These are phyloP conservation scores for Scaptomyza montana DNA, from an alignment of 1,140 invertebrate species.

Conservation along the genomic window DNA sequence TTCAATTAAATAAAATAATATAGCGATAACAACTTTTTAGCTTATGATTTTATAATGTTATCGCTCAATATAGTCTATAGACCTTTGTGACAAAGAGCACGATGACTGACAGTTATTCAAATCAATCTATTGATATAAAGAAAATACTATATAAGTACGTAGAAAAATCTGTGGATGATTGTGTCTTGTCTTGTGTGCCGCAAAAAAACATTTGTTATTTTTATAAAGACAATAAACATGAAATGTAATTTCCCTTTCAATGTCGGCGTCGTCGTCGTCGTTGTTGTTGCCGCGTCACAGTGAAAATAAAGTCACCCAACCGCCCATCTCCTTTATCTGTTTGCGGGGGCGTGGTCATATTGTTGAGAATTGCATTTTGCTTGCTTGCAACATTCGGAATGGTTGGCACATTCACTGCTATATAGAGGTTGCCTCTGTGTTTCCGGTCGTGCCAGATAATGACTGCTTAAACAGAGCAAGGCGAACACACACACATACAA, in stretches of 20 bases:
- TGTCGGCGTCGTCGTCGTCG: conserved; percentile 49
- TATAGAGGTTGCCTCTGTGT: conserved; percentile 71
- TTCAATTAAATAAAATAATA: background rate
- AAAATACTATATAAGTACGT: background rate
- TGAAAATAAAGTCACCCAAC: conserved; percentile 24
- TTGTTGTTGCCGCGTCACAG: conserved; percentile 20
- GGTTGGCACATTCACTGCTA: conserved; percentile 53
- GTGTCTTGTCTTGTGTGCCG: conserved; percentile 28
- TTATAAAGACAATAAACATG: conserved; percentile 81
- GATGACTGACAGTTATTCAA: background rate
- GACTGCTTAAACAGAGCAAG: conserved; percentile 71
- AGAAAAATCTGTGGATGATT: conserved; percentile 12
- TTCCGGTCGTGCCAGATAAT: conserved; percentile 77
- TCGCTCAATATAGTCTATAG: too few species aligned
- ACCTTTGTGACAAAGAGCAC: background rate
- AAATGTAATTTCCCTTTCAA: conserved; percentile 82
- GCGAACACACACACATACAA: conserved; percentile 16
- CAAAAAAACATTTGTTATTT: conserved; percentile 65
- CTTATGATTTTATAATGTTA: background rate
- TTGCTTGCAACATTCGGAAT: conserved; percentile 30
- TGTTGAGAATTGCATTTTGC: conserved; percentile 24
- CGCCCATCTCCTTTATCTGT: background rate
- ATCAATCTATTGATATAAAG: conserved; percentile 2
- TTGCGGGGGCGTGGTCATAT: conserved; percentile 26
- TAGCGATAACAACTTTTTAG: background rate